Conservation (phyloP, 2,888 invertebrate species). For the Brachypalpus laphriformis region DNA sequence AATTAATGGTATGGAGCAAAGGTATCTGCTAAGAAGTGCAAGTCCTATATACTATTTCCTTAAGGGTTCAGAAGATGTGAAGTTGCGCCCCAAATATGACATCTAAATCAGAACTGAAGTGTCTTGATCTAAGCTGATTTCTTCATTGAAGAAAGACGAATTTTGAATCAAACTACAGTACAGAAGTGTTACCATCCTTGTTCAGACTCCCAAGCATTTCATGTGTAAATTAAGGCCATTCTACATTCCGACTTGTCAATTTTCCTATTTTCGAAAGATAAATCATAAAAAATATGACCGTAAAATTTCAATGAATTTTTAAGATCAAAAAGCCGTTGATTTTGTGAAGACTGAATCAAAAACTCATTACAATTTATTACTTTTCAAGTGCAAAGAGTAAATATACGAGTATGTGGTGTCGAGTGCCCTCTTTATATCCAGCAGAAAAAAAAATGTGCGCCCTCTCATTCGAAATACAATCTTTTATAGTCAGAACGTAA, state of each 20-base stretch:
- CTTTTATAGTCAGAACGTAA: conserved; percentile 52
- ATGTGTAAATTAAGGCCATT: no score
- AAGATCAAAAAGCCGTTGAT: conserved; percentile 44
- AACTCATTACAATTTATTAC: conserved; percentile 54
- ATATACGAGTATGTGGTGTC: not conserved
- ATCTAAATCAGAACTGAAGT: no score
- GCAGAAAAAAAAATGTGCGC: not conserved
- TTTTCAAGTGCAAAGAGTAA: conserved; percentile 31
- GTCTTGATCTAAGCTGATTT: no score
- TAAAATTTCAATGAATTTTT: conserved; percentile 25
- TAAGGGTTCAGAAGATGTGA: no score
- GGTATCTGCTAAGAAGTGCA: not conserved
- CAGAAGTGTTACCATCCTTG: no score
- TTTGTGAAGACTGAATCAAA: conserved; percentile 42
- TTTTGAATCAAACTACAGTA: no score
- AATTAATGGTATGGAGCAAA: not conserved
- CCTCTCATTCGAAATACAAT: conserved; percentile 2
- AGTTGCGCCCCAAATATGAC: no score
- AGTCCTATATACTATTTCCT: no score
- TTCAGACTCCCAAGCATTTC: no score
- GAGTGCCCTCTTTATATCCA: not conserved
- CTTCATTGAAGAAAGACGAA: no score
- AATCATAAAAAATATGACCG: conserved; percentile 11
- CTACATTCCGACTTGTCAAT: not conserved
- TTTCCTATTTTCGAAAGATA: not conserved